A percentile compares a stretch with the other conserved stretches of the same genome.
phyloP scores from a whole-genome alignment of 1,140 invertebrate species.

The Apocrypta bakeri region DNA sequence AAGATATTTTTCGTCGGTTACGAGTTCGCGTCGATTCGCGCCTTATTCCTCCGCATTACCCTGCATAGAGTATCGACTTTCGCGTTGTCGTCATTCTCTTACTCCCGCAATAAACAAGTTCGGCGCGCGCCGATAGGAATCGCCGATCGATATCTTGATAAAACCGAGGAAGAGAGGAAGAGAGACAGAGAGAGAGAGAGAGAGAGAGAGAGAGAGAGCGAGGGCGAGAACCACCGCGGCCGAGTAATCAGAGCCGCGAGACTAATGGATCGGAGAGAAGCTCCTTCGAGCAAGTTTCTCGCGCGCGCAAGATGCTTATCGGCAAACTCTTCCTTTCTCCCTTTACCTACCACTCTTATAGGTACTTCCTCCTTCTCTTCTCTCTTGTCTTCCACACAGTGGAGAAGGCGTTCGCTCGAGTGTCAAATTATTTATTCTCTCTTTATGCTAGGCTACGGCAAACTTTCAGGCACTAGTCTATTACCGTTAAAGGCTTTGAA shows the following conservation, averaged over 20 bases:
- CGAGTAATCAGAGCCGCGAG: slow-evolving; percentile 63
- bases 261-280: slow-evolving; percentile 61
- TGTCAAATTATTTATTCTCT: slow-evolving; percentile 50
- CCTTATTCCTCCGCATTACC: not conserved
- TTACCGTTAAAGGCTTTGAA: no score
- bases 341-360: slow-evolving; percentile 47
- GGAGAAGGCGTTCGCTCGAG: slow-evolving; percentile 1
- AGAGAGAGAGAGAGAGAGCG: not conserved
- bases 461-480: slow-evolving; percentile 14
- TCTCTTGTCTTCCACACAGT: not conserved
- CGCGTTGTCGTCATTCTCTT: slow-evolving; percentile 32
- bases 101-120: slow-evolving; percentile 57
- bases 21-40: slow-evolving; percentile 1
- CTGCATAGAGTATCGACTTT: slow-evolving; percentile 37
- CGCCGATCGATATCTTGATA: slow-evolving; percentile 62
- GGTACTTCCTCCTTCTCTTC: slow-evolving; percentile 43
- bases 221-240: not conserved
- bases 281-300: slow-evolving; percentile 35
- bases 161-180: no score
- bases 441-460: not conserved
- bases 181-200: not conserved
- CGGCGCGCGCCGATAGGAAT: slow-evolving; percentile 61
- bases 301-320: slow-evolving; percentile 58
- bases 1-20: slow-evolving; percentile 16
- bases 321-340: slow-evolving; percentile 1